Evolutionary conservation across 2,888 invertebrate genomes (phyloP).

Genomic region (Dimorphilus gyrociliatus): DNA sequence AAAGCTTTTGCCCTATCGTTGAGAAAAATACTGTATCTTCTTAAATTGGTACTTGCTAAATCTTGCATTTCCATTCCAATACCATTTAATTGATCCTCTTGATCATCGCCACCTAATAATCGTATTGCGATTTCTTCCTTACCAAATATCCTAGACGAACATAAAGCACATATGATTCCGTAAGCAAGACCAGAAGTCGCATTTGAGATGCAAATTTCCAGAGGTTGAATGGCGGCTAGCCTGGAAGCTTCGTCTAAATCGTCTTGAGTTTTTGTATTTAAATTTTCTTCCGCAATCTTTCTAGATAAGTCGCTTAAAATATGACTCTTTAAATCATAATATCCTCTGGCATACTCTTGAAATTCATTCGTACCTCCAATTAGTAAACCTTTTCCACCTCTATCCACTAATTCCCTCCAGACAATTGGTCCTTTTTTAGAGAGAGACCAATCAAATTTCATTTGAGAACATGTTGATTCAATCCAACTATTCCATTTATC

Average conservation of each 20-base stretch:
- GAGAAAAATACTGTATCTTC: constrained; percentile 12
- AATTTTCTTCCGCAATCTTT: constrained; percentile 26
- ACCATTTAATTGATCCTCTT: constrained; percentile 15
- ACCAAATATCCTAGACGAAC: constrained; percentile 26
- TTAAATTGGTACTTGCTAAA: constrained; percentile 18
- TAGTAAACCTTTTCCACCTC: constrained; percentile 36
- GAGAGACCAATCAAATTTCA: not conserved
- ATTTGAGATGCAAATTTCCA: constrained; percentile 28
- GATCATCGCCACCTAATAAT: constrained; percentile 15
- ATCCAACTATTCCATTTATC: constrained; percentile 32
- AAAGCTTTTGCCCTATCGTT: constrained; percentile 19
- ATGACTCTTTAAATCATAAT: constrained; percentile 30
- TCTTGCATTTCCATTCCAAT: constrained; percentile 28
- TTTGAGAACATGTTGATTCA: too few relatives aligned
- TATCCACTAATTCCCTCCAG: constrained; percentile 37
- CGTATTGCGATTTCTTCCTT: constrained; percentile 19
- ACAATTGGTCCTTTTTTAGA: constrained; percentile 28
- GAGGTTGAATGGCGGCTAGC: constrained; percentile 13
- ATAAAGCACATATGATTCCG: constrained; percentile 16
- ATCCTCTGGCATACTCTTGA: constrained; percentile 27
- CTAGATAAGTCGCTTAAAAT: constrained; percentile 24
- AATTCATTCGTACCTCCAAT: constrained; percentile 38
- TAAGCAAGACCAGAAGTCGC: constrained; percentile 23
- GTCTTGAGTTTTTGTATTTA: constrained; percentile 17
- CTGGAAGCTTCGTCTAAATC: constrained; percentile 19